Evolutionary conservation across 2,888 invertebrate genomes (phyloP).

Genomic region (Ophonus ardosiacus): DNA sequence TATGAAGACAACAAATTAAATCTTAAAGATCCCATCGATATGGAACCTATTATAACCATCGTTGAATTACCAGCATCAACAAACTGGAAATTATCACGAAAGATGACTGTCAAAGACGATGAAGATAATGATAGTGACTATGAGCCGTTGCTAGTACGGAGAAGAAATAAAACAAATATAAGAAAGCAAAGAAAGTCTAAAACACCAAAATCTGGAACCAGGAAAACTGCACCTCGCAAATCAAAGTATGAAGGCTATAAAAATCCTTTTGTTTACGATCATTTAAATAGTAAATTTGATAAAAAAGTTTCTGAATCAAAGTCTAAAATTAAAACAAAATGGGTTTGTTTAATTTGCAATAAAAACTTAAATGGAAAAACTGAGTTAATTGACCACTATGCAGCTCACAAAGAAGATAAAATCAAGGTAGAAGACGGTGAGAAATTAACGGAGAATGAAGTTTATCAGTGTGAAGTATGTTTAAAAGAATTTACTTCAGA

Average conservation of each 20-base stretch:
- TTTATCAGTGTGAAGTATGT: slow-evolving; percentile 72
- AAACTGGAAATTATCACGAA: slow-evolving; percentile 29
- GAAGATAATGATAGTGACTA: slow-evolving; percentile 43
- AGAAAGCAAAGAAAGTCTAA: slow-evolving; percentile 14
- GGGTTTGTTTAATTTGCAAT: slow-evolving; percentile 67
- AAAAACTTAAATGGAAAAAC: slow-evolving; percentile 67
- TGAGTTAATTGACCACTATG: slow-evolving; percentile 67
- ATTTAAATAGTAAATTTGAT: slow-evolving; percentile 35
- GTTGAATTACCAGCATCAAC: slow-evolving; percentile 58
- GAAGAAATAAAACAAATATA: not conserved
- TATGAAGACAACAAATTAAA: slow-evolving; percentile 56
- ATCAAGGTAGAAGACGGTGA: slow-evolving; percentile 38
- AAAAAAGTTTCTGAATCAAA: slow-evolving; percentile 19
- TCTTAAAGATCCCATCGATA: slow-evolving; percentile 62
- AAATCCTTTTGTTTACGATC: slow-evolving; percentile 59
- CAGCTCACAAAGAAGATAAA: slow-evolving; percentile 61
- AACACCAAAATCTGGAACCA: slow-evolving; percentile 1
- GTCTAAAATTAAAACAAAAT: slow-evolving; percentile 50
- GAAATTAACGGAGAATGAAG: slow-evolving; percentile 50
- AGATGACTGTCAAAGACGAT: slow-evolving; percentile 29
- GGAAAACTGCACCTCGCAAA: slow-evolving; percentile 32
- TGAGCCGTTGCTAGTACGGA: slow-evolving; percentile 12
- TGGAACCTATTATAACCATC: slow-evolving; percentile 65
- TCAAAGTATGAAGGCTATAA: slow-evolving; percentile 50
- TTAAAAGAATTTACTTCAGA: slow-evolving; percentile 72